Evolutionary conservation across 30 jellyfish, hydroid and myxozoan species (phyloP), one percentile per base, ranked within the genome.

Genomic region (Hydractinia symbiolongicarpus): DNA sequence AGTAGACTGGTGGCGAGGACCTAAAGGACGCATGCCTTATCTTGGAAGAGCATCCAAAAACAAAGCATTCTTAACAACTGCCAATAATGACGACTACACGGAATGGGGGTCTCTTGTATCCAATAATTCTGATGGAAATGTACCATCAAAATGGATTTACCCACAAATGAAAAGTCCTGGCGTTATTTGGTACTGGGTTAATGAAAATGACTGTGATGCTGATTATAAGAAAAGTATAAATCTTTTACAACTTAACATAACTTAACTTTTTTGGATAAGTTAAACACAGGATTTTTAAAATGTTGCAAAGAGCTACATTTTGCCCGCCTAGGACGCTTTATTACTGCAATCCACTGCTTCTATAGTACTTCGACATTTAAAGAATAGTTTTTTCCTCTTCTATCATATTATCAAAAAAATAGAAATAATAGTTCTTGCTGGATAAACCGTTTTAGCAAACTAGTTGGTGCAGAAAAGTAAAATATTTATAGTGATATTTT

Each of bases 131-230:
- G 88, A 93, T 10, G 85, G 79, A 66, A 49, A 53, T 6, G 5
- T 71, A 9, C 96, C 96, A 4, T 90, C 98, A 19, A 95, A 89
- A 55, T 93, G 90, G 87, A 83, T 93, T 5, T 4, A 56, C 20
- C 13, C 79, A 2, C 67, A 57, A 58, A 84, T 79, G 86, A 21
- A 7, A 40, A 84, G 82, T 68, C 98, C 98, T 5, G 96, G 88
- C 14, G 78, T 82, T 11, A 93, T 93, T 73, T 93, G 98, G 98
- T 93, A 93, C 58, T 93, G 95, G 95, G 83, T 93, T 1, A 86
- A 88, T 52, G 98, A 93, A 75, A 95, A 93, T 55, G 98, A 93
- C 54, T 93, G 98, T 76, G 86, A 68, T 16, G 61, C 86, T 8
- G 90, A 83, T 66, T 71, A 95, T 76, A 70, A 50, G 10, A 83